A percentile compares a stretch with the other conserved stretches of the same genome.
These are phyloP conservation scores for Leptosomus discolor DNA, from an alignment of 2,113 vertebrate genomes.

Conservation along the genomic window DNA sequence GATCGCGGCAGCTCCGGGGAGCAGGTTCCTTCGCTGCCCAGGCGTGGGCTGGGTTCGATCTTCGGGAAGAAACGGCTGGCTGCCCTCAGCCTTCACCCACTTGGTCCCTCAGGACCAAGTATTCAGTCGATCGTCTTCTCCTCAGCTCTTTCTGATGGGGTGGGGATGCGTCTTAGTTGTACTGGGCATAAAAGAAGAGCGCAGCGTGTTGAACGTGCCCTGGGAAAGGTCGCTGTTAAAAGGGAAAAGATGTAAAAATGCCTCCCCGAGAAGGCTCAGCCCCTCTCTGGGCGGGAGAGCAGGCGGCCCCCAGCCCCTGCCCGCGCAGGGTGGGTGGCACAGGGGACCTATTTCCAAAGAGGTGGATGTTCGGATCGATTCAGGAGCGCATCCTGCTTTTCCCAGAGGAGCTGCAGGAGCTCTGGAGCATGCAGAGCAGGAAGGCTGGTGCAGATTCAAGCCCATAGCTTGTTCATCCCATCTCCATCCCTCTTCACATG, in stretches of 20 bases:
- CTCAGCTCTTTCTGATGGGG: not conserved
- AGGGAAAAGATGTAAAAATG: not conserved
- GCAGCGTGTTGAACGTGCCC: rapidly evolving
- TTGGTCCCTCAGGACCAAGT: not conserved
- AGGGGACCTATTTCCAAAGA: not conserved
- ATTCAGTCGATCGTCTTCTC: too few relatives aligned
- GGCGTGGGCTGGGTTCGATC: not conserved
- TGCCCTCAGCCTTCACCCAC: not conserved
- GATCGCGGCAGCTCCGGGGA: not conserved
- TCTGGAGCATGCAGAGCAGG: rapidly evolving
- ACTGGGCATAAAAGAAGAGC: too few relatives aligned
- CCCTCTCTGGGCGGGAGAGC: not conserved
- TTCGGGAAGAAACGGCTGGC: too few relatives aligned
- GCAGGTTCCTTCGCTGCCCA: not conserved
- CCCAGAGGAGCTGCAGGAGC: not conserved
- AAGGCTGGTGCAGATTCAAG: not conserved
- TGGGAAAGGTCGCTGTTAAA: not conserved
- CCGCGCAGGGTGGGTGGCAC: not conserved
- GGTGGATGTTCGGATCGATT: not conserved
- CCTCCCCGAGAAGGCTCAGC: not conserved
- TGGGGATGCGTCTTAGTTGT: not conserved
- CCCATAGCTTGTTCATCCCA: not conserved
- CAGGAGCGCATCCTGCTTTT: not conserved
- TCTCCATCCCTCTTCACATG: not conserved
- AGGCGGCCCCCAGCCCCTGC: not conserved